Conservation (phyloP, 2,113 vertebrate species). For the Setophaga petechia region DNA sequence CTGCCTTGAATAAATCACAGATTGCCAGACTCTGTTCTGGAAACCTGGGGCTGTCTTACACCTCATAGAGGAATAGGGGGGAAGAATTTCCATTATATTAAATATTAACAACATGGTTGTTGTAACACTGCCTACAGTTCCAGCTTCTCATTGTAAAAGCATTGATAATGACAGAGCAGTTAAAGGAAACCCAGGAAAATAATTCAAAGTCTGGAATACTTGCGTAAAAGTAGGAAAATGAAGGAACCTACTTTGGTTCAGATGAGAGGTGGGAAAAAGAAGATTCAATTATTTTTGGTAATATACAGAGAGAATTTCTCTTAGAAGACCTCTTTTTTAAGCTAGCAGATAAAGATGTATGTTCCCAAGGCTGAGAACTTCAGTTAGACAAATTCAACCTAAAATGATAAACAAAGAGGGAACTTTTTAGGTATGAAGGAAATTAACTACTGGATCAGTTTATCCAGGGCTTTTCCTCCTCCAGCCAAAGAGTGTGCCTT, state of each 20-base stretch:
- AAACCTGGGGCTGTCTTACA: background rate
- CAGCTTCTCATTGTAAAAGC: background rate
- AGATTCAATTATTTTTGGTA: background rate
- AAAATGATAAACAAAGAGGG: background rate
- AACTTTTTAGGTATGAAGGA: background rate
- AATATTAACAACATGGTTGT: conserved; percentile 1
- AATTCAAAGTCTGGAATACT: background rate
- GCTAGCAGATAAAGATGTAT: background rate
- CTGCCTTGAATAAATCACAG: conserved; percentile 38
- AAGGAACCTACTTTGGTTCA: background rate
- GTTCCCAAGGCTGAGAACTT: background rate
- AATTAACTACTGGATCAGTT: background rate
- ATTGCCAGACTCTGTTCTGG: background rate
- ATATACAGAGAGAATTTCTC: background rate
- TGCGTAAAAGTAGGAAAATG: background rate
- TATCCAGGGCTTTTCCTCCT: background rate
- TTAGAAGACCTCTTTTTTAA: background rate
- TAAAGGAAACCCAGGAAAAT: background rate
- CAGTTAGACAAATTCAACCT: background rate
- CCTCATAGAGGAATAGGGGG: background rate
- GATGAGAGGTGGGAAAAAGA: background rate
- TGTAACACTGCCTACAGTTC: background rate
- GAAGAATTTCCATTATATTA: background rate
- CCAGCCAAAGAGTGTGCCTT: background rate
- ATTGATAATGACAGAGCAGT: background rate